Evolutionary conservation across 2,113 vertebrate species (phyloP).

Genomic region (Eretmochelys imbricata): DNA sequence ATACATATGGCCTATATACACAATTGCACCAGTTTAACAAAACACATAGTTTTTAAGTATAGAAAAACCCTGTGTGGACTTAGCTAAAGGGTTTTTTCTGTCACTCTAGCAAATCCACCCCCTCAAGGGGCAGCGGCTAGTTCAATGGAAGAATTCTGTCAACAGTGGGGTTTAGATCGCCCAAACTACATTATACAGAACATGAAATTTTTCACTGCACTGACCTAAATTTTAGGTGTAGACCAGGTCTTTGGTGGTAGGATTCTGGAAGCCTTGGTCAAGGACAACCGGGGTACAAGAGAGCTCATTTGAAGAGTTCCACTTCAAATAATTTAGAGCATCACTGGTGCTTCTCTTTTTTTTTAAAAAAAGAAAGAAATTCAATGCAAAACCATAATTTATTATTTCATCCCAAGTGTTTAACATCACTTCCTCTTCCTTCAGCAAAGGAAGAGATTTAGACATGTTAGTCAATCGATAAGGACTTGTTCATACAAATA

Average conservation of each 20-base stretch:
- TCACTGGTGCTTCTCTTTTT: neutral
- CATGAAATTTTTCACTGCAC: neutral
- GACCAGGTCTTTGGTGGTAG: neutral
- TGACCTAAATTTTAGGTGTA: neutral
- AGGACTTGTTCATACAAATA: neutral
- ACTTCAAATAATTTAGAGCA: neutral
- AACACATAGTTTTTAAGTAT: neutral
- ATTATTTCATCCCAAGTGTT: neutral
- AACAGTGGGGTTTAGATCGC: neutral
- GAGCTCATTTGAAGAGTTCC: neutral
- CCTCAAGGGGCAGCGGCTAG: neutral
- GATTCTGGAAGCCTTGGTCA: neutral
- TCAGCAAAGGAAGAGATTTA: neutral
- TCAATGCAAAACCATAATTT: neutral
- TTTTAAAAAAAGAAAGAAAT: neutral
- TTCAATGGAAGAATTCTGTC: neutral
- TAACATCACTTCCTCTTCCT: neutral
- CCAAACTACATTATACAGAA: neutral
- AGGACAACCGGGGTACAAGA: neutral
- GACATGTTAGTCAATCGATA: neutral
- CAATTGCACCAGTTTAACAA: neutral
- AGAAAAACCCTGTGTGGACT: neutral
- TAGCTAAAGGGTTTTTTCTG: neutral
- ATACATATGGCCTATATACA: neutral
- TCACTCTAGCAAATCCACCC: neutral